Base-by-base conservation (phyloP, 2,888 invertebrate genomes). In the Oscheius onirici region DNA sequence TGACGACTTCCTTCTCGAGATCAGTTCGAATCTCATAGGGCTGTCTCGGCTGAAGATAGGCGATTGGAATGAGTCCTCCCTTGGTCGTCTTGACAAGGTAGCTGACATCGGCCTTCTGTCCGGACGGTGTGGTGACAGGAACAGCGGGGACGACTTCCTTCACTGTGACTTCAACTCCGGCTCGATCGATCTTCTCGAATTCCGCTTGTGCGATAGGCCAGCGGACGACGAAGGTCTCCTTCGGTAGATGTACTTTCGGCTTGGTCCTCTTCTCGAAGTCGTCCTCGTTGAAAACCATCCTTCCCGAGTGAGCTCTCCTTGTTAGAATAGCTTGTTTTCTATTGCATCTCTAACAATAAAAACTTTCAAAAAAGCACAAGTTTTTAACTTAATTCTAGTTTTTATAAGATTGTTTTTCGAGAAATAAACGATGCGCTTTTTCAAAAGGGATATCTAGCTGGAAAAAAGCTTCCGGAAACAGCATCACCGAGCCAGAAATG, bases 51-150 rank as follows among this genome's bases (percentile, higher is more conserved):
- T 44, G 24, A 2, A 66, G 24, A 26, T 54, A 66, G 52, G n/a
- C 11, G 54, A 51, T 26, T 11, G 66, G 66, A 34, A 66, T 52
- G 24, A 66, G 15, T 28, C 54, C 44, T n/a, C 66, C 66, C 3
- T 20, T 22, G 22, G 11, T 24, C 40, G 54, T 52, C 54, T 41
- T 66, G 13, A 66, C 52, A 40, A 65, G 17, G 15, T 20, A 11
- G 24, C 17, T 20, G 24, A 65, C 34, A 1, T 65, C 52, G 1
- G 15, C 17, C 49, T 65, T 65, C 24, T 26, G n/a, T 34, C 49
- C 49, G 10, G 65, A 15, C 24, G 40, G 65, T 22, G 52, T 51
- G 34, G 44, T 44, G 10, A 51, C n/a, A 3, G 49, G n/a, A 24
- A n/a, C 51, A 5, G 49, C 1, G 20, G 11, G 15, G n/a, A 49